A percentile compares a stretch with the other conserved stretches of the same genome.
Conservation (phyloP, 1,140 invertebrate species). For the Nylanderia fulva region DNA sequence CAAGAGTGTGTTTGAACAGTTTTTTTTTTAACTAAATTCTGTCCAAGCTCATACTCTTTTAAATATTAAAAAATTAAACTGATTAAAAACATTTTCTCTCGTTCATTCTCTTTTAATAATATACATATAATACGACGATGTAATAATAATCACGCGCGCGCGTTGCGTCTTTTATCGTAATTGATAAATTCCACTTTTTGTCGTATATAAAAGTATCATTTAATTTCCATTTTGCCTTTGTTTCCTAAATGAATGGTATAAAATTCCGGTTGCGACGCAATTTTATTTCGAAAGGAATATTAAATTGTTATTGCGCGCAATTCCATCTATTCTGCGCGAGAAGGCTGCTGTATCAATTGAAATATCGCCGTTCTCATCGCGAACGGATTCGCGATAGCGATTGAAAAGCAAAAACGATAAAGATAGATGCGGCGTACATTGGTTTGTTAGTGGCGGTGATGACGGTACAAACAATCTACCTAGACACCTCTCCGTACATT, state of each 20-base stretch:
- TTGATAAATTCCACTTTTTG: not conserved
- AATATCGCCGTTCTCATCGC: not conserved
- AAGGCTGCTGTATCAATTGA: not conserved
- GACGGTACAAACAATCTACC: not conserved
- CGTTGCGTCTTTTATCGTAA: not conserved
- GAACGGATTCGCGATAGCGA: not conserved
- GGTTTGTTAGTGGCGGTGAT: not conserved
- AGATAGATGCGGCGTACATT: not conserved
- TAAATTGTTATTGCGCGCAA: constrained; percentile 36
- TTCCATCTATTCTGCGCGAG: not conserved
- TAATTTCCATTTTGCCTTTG: constrained; percentile 21
- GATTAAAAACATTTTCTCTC: too few relatives aligned
- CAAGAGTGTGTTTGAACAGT: constrained; percentile 15
- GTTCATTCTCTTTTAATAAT: too few relatives aligned
- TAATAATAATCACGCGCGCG: not conserved
- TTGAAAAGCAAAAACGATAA: constrained; percentile 16
- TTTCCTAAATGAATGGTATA: constrained; percentile 14
- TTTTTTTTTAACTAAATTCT: not conserved
- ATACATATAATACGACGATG: not conserved
- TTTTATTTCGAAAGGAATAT: constrained; percentile 26
- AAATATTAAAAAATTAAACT: not conserved
- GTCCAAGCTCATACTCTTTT: not conserved
- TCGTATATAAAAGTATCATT: not conserved
- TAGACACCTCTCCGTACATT: constrained; percentile 4
- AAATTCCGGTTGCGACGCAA: not conserved